A percentile compares a stretch with the other conserved stretches of the same genome.
Conservation (phyloP, 2,113 vertebrate species). For the Chunga burmeisteri region DNA sequence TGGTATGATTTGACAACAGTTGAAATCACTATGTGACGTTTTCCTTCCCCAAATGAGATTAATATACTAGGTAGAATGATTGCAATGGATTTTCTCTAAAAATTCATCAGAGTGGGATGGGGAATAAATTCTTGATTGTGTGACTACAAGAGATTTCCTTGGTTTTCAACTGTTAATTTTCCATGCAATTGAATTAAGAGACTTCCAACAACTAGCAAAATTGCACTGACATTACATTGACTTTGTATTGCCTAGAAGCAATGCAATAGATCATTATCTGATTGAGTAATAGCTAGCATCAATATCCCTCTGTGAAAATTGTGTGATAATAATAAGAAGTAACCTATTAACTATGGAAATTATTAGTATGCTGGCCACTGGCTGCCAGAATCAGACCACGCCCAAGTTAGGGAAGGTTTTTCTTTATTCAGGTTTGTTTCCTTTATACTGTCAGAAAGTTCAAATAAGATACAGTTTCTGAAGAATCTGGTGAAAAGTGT, state of each 20-base stretch:
- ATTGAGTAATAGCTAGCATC: background rate
- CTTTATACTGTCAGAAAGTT: background rate
- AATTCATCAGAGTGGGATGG: background rate
- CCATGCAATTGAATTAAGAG: background rate
- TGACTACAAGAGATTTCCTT: background rate
- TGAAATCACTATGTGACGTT: background rate
- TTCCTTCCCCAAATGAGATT: background rate
- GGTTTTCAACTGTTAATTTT: background rate
- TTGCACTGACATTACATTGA: background rate
- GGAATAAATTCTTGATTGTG: background rate
- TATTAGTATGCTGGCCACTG: background rate
- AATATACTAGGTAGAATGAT: background rate
- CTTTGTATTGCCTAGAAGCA: background rate
- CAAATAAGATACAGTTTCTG: background rate
- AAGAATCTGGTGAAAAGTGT: background rate
- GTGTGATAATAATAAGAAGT: background rate
- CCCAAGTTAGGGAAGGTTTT: background rate
- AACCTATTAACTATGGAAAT: background rate
- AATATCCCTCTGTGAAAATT: background rate
- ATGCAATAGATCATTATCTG: background rate
- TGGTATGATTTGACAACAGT: background rate
- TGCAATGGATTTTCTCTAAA: background rate
- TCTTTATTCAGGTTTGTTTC: background rate
- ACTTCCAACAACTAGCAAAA: background rate
- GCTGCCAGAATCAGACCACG: background rate